Conservation (phyloP, 2,113 vertebrate genomes). For the Oreochromis spilurus region DNA sequence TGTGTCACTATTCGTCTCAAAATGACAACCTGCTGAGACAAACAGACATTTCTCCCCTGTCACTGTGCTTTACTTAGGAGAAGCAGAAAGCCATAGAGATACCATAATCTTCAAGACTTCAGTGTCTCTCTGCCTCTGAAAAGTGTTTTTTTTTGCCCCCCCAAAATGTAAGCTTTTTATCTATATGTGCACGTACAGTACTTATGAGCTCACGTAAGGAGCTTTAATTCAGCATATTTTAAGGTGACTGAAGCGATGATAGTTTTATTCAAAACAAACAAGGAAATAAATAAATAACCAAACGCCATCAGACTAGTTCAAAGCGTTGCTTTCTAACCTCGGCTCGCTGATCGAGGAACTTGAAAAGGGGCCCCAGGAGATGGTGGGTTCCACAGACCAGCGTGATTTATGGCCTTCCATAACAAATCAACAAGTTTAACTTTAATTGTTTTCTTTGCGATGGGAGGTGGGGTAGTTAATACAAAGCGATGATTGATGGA, state of each 20-base stretch:
- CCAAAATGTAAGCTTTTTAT: conserved; percentile 28
- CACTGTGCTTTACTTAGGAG: not conserved
- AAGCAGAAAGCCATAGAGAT: not conserved
- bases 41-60: conserved; percentile 29
- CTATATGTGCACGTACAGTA: not conserved
- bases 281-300: conserved; percentile 27
- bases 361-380: conserved; percentile 56
- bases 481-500: conserved; percentile 71
- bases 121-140: not conserved
- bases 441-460: conserved; percentile 78
- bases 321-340: conserved; percentile 44
- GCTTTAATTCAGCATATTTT: conserved; percentile 35
- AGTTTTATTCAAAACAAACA: conserved; percentile 30
- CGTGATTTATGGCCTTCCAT: conserved; percentile 71
- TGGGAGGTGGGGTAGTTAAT: conserved; percentile 72
- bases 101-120: conserved; percentile 4
- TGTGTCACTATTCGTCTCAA: conserved; percentile 36
- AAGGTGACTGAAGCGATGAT: not conserved
- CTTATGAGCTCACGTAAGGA: not conserved
- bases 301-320: conserved; percentile 22
- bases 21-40: conserved; percentile 38
- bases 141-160: not conserved
- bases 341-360: conserved; percentile 47
- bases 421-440: conserved; percentile 78
- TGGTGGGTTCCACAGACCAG: conserved; percentile 56